Conservation (phyloP, 1,140 invertebrate species). For the Bombus terrestris region DNA sequence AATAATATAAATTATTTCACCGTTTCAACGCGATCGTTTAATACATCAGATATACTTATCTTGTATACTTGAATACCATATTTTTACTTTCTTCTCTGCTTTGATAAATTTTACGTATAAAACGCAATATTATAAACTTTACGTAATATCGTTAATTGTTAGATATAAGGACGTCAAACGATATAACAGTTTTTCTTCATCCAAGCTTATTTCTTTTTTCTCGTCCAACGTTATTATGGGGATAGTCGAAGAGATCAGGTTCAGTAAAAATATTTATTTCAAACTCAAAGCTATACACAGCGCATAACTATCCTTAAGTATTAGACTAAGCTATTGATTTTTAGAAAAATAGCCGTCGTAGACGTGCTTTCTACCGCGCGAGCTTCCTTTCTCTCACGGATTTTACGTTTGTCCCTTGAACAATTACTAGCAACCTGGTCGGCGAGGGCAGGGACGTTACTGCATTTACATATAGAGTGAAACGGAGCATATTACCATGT, state of each 20-base stretch:
- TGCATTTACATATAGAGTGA: background rate
- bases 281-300: constrained; percentile 59
- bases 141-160: background rate
- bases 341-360: constrained; percentile 55
- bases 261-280: constrained; percentile 69
- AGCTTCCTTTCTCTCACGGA: constrained; percentile 1
- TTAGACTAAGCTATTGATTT: constrained; percentile 41
- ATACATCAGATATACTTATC: constrained; percentile 51
- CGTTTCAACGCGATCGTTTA: background rate
- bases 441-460: background rate
- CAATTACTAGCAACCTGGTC: background rate
- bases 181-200: background rate
- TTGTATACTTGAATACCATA: background rate
- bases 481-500: no score
- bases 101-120: background rate
- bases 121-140: no score
- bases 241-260: constrained; percentile 30
- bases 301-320: constrained; percentile 13
- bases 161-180: no score
- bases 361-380: constrained; percentile 29
- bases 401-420: background rate
- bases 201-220: background rate
- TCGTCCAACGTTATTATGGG: background rate
- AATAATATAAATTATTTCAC: constrained; percentile 33
- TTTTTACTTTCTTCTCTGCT: background rate